These are phyloP conservation scores for Ennomos fuscantarius DNA, from an alignment of 2,888 invertebrate species.

Conservation along the genomic window DNA sequence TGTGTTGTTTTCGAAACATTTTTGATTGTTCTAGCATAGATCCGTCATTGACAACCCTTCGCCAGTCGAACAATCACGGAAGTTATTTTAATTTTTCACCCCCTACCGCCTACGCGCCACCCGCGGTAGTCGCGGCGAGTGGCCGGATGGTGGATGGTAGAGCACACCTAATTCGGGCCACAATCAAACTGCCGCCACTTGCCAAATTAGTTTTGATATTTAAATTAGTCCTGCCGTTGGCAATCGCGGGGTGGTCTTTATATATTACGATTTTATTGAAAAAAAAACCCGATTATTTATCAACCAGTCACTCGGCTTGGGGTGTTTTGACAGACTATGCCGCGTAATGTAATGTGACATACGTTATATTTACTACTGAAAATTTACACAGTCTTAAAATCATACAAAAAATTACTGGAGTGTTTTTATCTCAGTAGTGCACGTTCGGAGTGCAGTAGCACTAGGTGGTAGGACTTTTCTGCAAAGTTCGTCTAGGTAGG, in stretches of 20 bases:
- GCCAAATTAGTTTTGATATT: constrained; percentile 83
- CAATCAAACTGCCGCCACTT: constrained; percentile 75
- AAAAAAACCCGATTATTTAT: neutral
- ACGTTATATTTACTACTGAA: too few species aligned
- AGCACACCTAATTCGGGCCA: constrained; percentile 64
- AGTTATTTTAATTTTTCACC: constrained; percentile 52
- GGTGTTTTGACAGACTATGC: too few species aligned
- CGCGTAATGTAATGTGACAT: too few species aligned
- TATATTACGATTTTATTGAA: constrained; percentile 25
- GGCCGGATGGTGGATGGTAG: constrained; percentile 39
- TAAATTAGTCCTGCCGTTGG: constrained; percentile 72
- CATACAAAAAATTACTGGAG: too few species aligned
- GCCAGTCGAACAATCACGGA: constrained; percentile 28
- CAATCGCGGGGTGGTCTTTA: constrained; percentile 51
- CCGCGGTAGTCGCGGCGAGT: constrained; percentile 25
- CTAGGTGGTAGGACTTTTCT: too few species aligned
- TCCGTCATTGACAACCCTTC: constrained; percentile 51
- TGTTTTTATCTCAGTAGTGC: too few species aligned
- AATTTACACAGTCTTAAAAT: too few species aligned
- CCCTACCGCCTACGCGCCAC: constrained; percentile 24
- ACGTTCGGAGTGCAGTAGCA: too few species aligned
- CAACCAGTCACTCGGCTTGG: neutral
- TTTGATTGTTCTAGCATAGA: constrained; percentile 20
- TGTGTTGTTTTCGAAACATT: constrained; percentile 4
- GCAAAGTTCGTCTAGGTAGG: too few species aligned